Evolutionary conservation across 2,888 invertebrate genomes (phyloP).

Genomic region (Diloba caeruleocephala): DNA sequence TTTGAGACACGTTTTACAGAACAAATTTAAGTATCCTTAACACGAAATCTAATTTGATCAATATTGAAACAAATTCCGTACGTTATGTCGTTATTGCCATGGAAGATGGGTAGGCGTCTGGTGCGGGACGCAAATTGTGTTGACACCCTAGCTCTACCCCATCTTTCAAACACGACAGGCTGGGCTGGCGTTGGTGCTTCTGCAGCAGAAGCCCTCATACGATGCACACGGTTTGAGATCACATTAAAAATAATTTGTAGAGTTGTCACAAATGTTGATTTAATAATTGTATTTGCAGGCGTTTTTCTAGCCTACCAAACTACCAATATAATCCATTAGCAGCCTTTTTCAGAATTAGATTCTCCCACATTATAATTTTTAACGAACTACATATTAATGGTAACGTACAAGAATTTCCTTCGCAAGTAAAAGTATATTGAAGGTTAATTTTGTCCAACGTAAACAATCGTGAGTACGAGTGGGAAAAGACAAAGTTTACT

Average conservation of each 20-base stretch:
- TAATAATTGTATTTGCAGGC: slow-evolving; percentile 15
- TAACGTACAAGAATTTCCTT: slow-evolving; percentile 4
- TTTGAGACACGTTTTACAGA: not conserved
- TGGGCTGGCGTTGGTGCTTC: no score
- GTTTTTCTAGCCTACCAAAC: not conserved
- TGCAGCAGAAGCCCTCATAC: no score
- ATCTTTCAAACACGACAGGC: no score
- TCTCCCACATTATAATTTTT: slow-evolving; percentile 19
- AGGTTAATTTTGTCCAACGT: slow-evolving; percentile 42
- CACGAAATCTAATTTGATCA: not conserved
- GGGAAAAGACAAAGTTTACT: slow-evolving; percentile 11
- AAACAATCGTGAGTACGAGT: slow-evolving; percentile 32
- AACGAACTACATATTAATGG: slow-evolving; percentile 15
- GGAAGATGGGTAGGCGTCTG: no score
- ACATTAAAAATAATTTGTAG: not conserved
- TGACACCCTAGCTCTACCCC: no score
- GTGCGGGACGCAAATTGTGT: no score
- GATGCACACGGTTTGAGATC: no score
- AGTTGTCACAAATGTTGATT: slow-evolving; percentile 3
- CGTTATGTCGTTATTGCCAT: no score
- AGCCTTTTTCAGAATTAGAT: slow-evolving; percentile 16
- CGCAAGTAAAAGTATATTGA: slow-evolving; percentile 23
- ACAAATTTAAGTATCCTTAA: slow-evolving; percentile 11
- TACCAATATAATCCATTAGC: slow-evolving; percentile 13
- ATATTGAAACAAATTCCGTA: no score